Percentiles rank a stretch among this genome's conserved stretches.
These are phyloP conservation scores for Plebejus anna DNA, from an alignment of 2,888 invertebrate genomes.

Conservation along the genomic window DNA sequence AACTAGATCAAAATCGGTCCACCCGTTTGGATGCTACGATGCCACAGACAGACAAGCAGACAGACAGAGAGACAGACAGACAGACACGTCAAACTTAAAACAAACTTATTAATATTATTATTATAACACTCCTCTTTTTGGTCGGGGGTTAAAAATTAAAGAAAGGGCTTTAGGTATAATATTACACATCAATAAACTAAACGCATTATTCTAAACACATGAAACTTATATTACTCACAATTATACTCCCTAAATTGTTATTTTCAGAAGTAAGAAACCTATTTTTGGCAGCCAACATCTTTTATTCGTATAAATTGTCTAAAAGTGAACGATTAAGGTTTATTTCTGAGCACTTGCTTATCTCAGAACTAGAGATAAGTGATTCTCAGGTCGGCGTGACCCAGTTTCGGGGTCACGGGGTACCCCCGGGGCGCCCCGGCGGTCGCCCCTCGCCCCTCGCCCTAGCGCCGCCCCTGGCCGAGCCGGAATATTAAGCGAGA, in stretches of 20 bases:
- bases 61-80: too few relatives aligned
- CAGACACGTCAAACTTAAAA: too few relatives aligned
- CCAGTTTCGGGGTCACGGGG: constrained; percentile 32
- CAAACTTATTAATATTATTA: too few relatives aligned
- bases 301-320: constrained; percentile 18
- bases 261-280: not conserved
- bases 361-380: constrained; percentile 33
- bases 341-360: constrained; percentile 30
- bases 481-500: constrained; percentile 5
- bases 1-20: too few relatives aligned
- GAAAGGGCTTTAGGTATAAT: too few relatives aligned
- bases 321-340: constrained; percentile 10
- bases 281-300: not conserved
- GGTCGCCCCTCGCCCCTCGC: not conserved
- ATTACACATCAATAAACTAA: too few relatives aligned
- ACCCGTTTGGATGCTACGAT: too few relatives aligned
- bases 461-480: not conserved
- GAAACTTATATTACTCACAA: not conserved
- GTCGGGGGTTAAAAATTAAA: too few relatives aligned
- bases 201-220: not conserved
- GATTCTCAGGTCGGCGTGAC: constrained; percentile 33
- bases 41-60: too few relatives aligned
- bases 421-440: constrained; percentile 25
- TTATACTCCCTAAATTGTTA: not conserved
- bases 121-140: too few relatives aligned